Evolutionary conservation across 2,888 invertebrate species (phyloP), one percentile per base, ranked within the genome.

Genomic region (Panzeria rudis): DNA sequence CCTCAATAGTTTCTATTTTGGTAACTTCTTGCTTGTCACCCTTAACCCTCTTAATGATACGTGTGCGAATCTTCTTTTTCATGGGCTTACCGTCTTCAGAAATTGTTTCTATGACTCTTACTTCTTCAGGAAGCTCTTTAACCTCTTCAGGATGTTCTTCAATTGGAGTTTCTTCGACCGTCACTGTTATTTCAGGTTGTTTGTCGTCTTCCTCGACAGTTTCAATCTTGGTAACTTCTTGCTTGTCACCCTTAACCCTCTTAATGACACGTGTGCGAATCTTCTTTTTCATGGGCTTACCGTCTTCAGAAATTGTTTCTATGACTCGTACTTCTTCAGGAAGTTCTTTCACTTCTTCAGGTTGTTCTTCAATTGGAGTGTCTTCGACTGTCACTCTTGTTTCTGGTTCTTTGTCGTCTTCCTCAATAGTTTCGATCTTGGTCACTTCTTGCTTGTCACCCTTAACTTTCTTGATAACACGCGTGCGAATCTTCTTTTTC

Each of bases 1-100:
- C 66, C n/a, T 66, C 66, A 32, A 66, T 32, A 66, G 66, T 66
- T 66, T 66, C 50, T 13, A 66, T 66, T 20, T 66, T 66, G 2
- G 66, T 66, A 17, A 66, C 50, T 50, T 66, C 66, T 50, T 66
- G 66, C 6, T 66, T 66, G 20, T 47, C 47, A 32, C 66, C 66
- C 66, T 50, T 66, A 0, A 66, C n/a, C 32, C 32, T 66, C 13
- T 66, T 66, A 50, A 66, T 66, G 11, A 50, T 17, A 17, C 66
- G 66, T 13, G 66, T 66, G 11, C 66, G 50, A 32, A 66, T 66
- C 50, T 50, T 50, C 47, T 50, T 66, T 32, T 66, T 66, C 32
- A 2, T 66, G 0, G 50, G 66, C 5, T 50, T 66, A 2, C 66
- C 66, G 7, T 66, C 50, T 47, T 66, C 66, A 6, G 47, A 1